Evolutionary conservation across 2,113 vertebrate genomes (phyloP).

Genomic region (Ivindomyrus marchei): DNA sequence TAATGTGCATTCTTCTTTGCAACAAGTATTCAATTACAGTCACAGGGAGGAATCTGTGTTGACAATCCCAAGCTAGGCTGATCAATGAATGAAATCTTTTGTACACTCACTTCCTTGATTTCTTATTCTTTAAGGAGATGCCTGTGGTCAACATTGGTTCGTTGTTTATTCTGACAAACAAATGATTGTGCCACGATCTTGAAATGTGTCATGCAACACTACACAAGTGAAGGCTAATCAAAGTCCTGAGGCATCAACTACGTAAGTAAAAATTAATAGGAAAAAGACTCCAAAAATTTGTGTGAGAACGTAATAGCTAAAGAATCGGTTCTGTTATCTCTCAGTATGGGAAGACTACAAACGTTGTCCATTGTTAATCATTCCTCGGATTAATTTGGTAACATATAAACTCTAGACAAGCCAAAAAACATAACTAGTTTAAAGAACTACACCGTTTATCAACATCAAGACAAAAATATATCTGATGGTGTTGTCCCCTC

Average conservation of each 20-base stretch:
- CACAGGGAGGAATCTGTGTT: constrained; percentile 61
- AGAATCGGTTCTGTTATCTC: neutral
- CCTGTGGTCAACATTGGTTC: neutral
- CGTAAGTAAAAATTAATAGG: neutral
- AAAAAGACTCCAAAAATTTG: neutral
- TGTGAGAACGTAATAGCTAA: neutral
- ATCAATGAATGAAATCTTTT: constrained; percentile 25
- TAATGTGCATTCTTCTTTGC: constrained; percentile 80
- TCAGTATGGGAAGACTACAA: neutral
- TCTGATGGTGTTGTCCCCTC: neutral
- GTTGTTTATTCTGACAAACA: neutral
- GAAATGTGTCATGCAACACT: neutral
- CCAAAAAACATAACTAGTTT: neutral
- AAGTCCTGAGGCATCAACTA: neutral
- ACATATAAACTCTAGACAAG: neutral
- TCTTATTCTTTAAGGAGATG: neutral
- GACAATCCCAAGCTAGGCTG: constrained; percentile 43
- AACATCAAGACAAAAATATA: neutral
- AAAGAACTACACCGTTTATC: neutral
- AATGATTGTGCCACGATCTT: neutral
- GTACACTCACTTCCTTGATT: neutral
- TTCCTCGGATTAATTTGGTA: neutral
- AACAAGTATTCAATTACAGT: constrained; percentile 82
- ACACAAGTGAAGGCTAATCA: neutral
- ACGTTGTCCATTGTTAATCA: neutral